Evolutionary conservation across 2,888 invertebrate genomes (phyloP).

Genomic region (Caenorhabditis sp.): DNA sequence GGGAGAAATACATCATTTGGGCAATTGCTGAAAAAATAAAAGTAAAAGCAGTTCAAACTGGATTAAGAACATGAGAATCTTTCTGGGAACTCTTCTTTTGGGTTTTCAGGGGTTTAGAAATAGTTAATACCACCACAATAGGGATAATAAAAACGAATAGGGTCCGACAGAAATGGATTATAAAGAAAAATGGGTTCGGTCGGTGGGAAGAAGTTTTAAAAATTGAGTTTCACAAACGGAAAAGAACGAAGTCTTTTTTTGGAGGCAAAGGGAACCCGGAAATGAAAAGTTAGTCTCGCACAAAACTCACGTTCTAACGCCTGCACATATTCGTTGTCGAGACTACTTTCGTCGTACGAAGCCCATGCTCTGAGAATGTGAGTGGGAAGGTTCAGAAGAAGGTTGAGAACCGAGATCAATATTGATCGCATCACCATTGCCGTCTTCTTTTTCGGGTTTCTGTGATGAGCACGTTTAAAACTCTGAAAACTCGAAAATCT

Average conservation of each 20-base stretch:
- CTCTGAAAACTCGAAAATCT: slow-evolving; percentile 21
- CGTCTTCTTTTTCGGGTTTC: slow-evolving; percentile 68
- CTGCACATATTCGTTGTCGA: slow-evolving; percentile 43
- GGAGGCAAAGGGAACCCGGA: slow-evolving; percentile 30
- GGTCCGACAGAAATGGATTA: slow-evolving; percentile 32
- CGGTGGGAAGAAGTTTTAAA: slow-evolving; percentile 28
- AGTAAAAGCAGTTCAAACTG: slow-evolving; percentile 20
- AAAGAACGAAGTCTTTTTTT: slow-evolving; percentile 13
- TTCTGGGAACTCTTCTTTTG: background rate
- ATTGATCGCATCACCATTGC: slow-evolving; percentile 77
- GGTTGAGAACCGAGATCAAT: slow-evolving; percentile 78
- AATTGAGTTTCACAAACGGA: slow-evolving; percentile 44
- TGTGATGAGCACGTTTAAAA: slow-evolving; percentile 24
- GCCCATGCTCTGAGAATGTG: slow-evolving; percentile 75
- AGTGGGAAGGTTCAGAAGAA: slow-evolving; percentile 78
- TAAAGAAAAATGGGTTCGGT: slow-evolving; percentile 45
- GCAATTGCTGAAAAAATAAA: slow-evolving; percentile 69
- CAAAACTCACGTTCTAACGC: slow-evolving; percentile 69
- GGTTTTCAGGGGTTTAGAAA: slow-evolving; percentile 7
- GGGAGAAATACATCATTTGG: slow-evolving; percentile 81
- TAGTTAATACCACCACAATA: background rate
- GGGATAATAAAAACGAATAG: background rate
- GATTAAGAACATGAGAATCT: too few species aligned
- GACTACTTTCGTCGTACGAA: slow-evolving; percentile 71
- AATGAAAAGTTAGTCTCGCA: slow-evolving; percentile 5